These are phyloP conservation scores for Rana temporaria DNA, from an alignment of 2,113 vertebrate genomes.

Conservation along the genomic window DNA sequence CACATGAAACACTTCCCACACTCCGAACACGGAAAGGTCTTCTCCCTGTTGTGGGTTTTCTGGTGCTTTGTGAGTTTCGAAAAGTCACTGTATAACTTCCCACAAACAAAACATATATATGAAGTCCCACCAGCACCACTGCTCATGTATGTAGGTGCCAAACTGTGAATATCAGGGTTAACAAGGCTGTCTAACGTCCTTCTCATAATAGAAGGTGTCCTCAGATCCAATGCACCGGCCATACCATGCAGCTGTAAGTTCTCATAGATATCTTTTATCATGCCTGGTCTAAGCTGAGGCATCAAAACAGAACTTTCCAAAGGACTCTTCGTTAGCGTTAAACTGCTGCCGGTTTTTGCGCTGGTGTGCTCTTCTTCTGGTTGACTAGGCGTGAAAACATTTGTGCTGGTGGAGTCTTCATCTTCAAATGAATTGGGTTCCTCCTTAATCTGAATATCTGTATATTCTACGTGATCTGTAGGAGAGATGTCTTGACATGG, in stretches of 20 bases:
- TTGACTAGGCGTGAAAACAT: background rate
- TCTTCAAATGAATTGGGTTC: background rate
- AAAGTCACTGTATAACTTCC: constrained; percentile 70
- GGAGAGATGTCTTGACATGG: background rate
- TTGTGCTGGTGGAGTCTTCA: too few species aligned
- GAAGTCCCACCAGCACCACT: constrained; percentile 64
- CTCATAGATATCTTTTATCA: constrained; percentile 61
- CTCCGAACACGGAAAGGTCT: constrained; percentile 14
- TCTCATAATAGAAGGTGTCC: constrained; percentile 61
- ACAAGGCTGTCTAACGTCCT: constrained; percentile 61
- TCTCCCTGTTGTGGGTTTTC: constrained; percentile 63
- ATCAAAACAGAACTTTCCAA: background rate
- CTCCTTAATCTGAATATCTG: background rate
- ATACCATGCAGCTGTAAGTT: constrained; percentile 28
- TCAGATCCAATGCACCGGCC: constrained; percentile 62
- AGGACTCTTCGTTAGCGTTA: background rate
- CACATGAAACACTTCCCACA: constrained; percentile 67
- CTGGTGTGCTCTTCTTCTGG: too few species aligned
- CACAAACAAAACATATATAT: constrained; percentile 69
- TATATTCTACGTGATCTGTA: background rate
- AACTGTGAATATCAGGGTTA: too few species aligned
- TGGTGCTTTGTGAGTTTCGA: constrained; percentile 65
- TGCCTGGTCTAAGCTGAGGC: constrained; percentile 58
- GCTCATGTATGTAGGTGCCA: constrained; percentile 44
- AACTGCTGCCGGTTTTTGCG: background rate